Evolutionary conservation across 2,888 invertebrate species (phyloP), one percentile per base, ranked within the genome.

Genomic region (Trypoxylon attenuatum): DNA sequence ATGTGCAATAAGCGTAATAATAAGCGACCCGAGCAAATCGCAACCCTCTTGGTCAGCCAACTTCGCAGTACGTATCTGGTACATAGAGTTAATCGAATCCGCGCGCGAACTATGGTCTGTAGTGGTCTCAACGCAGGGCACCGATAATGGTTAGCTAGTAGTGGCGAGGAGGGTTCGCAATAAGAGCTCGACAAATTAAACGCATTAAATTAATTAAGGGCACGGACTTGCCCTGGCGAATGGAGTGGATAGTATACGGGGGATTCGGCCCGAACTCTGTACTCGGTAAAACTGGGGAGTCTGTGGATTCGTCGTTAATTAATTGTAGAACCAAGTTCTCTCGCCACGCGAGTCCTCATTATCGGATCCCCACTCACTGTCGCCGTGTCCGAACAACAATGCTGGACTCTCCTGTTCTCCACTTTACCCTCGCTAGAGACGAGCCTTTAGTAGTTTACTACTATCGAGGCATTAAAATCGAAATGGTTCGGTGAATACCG

Each of bases 261-360:
- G n/a, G 33, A 33, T 4, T 33, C 56, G 50, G 50, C 53, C 55
- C 64, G 46, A 62, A 58, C 64, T 47, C n/a, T n/a, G n/a, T n/a
- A n/a, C n/a, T n/a, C n/a, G n/a, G 58, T 59, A 72, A 58, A 71
- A 68, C 68, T 58, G 60, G 52, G 50, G 45, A 22, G 47, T 49
- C 47, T 39, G 27, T 18, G 19, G 33, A 27, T 47, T 42, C 41
- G 59, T 50, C 60, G 58, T 79, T 77, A 79, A 80, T 80, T 79
- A 78, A 79, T 79, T 68, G 66, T 27, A 58, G 61, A 61, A 60
- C 63, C 57, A n/a, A 53, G 55, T 46, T 55, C 39, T 63, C 72
- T 58, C 57, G 66, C 60, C 62, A 69, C 19, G n/a, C n/a, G n/a
- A n/a, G 38, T 45, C 21, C 62, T 60, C 58, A 68, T 70, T 77